Base-by-base conservation (phyloP, 1,140 invertebrate genomes). In the Atta texana region DNA sequence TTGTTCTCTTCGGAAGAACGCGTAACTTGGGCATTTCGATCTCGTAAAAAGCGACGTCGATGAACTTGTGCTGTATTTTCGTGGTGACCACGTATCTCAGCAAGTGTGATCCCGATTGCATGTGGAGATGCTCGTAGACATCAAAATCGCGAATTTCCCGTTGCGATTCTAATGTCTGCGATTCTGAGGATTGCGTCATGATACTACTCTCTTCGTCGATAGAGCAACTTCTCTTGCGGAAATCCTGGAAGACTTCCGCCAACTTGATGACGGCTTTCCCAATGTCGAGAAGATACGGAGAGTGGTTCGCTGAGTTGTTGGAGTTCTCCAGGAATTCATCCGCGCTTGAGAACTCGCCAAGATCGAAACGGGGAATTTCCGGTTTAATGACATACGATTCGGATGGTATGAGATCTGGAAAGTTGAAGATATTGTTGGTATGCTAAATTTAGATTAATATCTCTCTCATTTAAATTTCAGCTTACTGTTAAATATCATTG, bases 201-300 rank as follows among this genome's bases (percentile, higher is more conserved):
- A 71, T 31, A 66, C 92, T 94, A 7, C 6, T 85, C 5, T 39
- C 49, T 0, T 72, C 59, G 12, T 18, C 89, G 4, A 68, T 66
- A 0, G 87, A 85, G 68, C 94, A 94, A 8, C 63, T 91, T 28
- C 87, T 85, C 21, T 78, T 88, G 16, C 88, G 92, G 1, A 92
- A 6, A 1, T 90, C 89, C 16, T 85, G 90, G 2, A 94, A 24
- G 0, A 84, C 64, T 16, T 92, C 86, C 0, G 90, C 88, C 6
- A 94, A 77, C 31, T 91, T 90, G 5, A 94, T 63, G 4, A 95
- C 91, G 28, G 93, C 90, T 72, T 94, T 94, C 1, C 94, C 94
- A 5, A 95, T 90, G 14, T 88, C 89, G 0, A 94, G 80, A 0
- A 95, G 51, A 68, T 94, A 91, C 0, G 94, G 94, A 7, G 94